These are phyloP conservation scores for Dendroctonus ponderosae DNA, from an alignment of 1,140 invertebrate genomes.

Conservation along the genomic window DNA sequence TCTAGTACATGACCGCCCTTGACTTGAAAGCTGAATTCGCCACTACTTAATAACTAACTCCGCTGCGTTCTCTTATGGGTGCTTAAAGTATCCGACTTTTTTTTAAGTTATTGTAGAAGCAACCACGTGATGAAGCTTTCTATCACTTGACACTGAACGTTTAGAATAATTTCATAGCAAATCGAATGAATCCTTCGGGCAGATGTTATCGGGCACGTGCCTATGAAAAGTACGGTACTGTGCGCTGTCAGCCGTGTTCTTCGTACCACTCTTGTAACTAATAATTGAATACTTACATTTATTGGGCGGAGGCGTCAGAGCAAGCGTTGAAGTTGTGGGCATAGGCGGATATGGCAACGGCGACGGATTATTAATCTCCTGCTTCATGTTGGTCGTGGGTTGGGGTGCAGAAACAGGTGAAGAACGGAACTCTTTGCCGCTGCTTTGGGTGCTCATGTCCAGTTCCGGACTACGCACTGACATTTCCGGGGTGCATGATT, in stretches of 20 bases:
- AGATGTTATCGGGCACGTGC: constrained; percentile 24
- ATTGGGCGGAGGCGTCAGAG: constrained; percentile 74
- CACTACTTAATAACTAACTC: too few species aligned
- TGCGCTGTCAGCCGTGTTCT: constrained; percentile 5
- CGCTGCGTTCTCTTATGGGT: too few species aligned
- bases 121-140: too few species aligned
- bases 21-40: too few species aligned
- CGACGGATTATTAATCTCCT: constrained; percentile 56
- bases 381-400: constrained; percentile 53
- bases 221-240: constrained; percentile 16
- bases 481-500: constrained; percentile 48
- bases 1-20: too few species aligned
- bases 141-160: too few species aligned
- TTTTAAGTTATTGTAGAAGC: too few species aligned
- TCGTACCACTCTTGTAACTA: constrained; percentile 13
- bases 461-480: constrained; percentile 51
- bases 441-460: constrained; percentile 50
- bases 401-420: constrained; percentile 55
- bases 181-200: too few species aligned
- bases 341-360: constrained; percentile 65
- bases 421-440: constrained; percentile 47
- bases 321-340: constrained; percentile 69
- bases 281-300: constrained; percentile 54
- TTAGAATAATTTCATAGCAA: too few species aligned
- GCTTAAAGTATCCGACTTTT: too few species aligned